Percentiles rank a stretch among this genome's conserved stretches.
Evolutionary conservation across 2,113 vertebrate genomes (phyloP).

Genomic region (Orycteropus afer): DNA sequence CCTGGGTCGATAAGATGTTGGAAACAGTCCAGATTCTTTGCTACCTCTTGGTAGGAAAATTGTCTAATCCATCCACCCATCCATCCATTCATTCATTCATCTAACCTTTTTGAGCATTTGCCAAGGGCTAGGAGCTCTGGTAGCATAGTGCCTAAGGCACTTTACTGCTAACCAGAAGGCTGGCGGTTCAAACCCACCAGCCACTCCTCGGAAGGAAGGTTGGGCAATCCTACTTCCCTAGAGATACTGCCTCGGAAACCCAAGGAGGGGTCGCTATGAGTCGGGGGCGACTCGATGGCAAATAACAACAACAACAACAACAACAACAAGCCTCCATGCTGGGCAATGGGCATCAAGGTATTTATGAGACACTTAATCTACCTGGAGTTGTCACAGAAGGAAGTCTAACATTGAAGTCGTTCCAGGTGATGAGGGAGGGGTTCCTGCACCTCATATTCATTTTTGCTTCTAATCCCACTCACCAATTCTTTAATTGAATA

Average conservation of each 20-base stretch:
- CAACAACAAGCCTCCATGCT: background rate
- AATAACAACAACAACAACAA: no score
- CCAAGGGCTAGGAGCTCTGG: background rate
- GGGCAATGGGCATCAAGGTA: background rate
- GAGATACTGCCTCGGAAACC: no score
- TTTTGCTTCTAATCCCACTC: conserved; percentile 63
- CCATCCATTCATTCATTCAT: background rate
- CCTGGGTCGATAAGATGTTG: background rate
- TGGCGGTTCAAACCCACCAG: no score
- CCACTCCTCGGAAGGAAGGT: no score
- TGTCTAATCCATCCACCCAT: background rate
- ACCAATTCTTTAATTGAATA: conserved; percentile 63
- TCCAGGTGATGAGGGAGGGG: background rate
- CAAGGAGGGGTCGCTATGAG: no score
- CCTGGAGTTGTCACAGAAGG: background rate
- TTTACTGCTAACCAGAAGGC: no score
- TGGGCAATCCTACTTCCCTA: no score
- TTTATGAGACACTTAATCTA: background rate
- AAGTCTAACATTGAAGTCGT: background rate
- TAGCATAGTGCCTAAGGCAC: no score
- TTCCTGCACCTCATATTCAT: background rate
- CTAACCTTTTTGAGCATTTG: background rate
- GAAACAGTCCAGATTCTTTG: background rate
- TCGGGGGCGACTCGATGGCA: no score
- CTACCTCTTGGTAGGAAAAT: background rate